Conservation (phyloP, 1,140 invertebrate species). For the Bactericera cockerelli region DNA sequence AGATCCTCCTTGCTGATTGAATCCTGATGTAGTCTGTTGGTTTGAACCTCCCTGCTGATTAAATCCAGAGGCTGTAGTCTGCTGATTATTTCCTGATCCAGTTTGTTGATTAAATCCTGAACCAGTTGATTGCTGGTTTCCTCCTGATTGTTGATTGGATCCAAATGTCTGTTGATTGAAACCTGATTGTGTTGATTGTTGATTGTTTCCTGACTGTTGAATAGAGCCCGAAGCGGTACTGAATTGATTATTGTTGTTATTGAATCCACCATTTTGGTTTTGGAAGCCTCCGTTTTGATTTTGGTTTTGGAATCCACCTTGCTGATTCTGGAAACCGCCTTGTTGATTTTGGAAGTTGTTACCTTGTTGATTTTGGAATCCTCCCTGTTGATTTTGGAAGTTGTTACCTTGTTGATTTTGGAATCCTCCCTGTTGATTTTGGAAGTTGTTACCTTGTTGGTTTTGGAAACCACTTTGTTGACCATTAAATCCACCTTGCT, state of each 20-base stretch:
- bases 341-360: slow-evolving; percentile 13
- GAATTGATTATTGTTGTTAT: slow-evolving; percentile 10
- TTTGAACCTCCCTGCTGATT: slow-evolving; percentile 16
- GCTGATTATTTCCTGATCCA: slow-evolving; percentile 13
- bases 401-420: slow-evolving; percentile 10
- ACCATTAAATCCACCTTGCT: slow-evolving; percentile 9
- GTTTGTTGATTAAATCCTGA: slow-evolving; percentile 15
- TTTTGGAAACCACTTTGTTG: slow-evolving; percentile 10
- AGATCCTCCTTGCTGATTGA: slow-evolving; percentile 7
- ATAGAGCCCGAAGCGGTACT: slow-evolving; percentile 13
- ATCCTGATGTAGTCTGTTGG: slow-evolving; percentile 15
- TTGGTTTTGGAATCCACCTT: slow-evolving; percentile 1
- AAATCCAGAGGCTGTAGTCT: slow-evolving; percentile 12
- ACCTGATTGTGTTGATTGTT: neutral
- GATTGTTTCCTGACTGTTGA: slow-evolving; percentile 12
- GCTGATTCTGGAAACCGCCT: slow-evolving; percentile 7
- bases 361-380: slow-evolving; percentile 9
- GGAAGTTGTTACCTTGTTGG: slow-evolving; percentile 10
- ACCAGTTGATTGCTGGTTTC: slow-evolving; percentile 16
- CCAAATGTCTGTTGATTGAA: slow-evolving; percentile 13
- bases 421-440: slow-evolving; percentile 14
- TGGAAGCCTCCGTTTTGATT: slow-evolving; percentile 14
- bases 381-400: slow-evolving; percentile 13
- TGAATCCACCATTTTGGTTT: slow-evolving; percentile 1
- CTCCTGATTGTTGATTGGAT: slow-evolving; percentile 13